These are phyloP conservation scores for Xanthorhoe designata DNA, from an alignment of 2,888 invertebrate species.

Conservation along the genomic window DNA sequence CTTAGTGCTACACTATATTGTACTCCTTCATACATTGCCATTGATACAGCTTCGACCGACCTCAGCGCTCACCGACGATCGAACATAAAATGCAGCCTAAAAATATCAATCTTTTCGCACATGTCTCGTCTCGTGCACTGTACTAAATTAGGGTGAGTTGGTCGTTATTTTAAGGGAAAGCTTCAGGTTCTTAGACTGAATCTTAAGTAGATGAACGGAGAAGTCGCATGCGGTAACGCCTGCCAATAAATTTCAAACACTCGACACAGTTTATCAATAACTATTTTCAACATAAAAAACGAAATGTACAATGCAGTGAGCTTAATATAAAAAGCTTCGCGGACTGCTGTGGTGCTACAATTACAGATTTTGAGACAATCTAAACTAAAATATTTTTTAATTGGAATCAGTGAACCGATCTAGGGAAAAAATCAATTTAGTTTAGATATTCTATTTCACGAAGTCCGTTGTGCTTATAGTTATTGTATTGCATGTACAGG, in stretches of 20 bases:
- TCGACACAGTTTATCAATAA: conserved; percentile 22
- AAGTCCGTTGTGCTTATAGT: too few species aligned
- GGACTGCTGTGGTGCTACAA: not conserved
- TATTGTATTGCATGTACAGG: too few species aligned
- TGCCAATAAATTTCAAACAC: conserved; percentile 20
- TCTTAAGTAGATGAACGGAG: conserved; percentile 4
- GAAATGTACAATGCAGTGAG: conserved; percentile 26
- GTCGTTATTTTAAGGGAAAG: too few species aligned
- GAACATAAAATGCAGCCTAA: too few species aligned
- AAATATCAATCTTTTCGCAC: not conserved
- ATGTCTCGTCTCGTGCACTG: not conserved
- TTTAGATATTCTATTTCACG: too few species aligned
- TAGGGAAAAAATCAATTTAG: not conserved
- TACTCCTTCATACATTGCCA: too few species aligned
- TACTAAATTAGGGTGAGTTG: too few species aligned
- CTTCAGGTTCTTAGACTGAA: too few species aligned
- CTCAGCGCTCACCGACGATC: too few species aligned
- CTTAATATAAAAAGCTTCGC: conserved; percentile 1
- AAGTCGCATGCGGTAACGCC: conserved; percentile 17
- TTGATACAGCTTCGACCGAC: too few species aligned
- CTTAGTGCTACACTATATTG: too few species aligned
- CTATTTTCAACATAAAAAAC: conserved; percentile 24
- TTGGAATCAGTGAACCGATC: not conserved
- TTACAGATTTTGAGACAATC: not conserved
- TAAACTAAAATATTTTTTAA: not conserved